A percentile compares a stretch with the other conserved stretches of the same genome.
These are phyloP conservation scores for Ptilorrhoa leucosticta DNA, from an alignment of 2,113 vertebrate genomes.

Conservation along the genomic window DNA sequence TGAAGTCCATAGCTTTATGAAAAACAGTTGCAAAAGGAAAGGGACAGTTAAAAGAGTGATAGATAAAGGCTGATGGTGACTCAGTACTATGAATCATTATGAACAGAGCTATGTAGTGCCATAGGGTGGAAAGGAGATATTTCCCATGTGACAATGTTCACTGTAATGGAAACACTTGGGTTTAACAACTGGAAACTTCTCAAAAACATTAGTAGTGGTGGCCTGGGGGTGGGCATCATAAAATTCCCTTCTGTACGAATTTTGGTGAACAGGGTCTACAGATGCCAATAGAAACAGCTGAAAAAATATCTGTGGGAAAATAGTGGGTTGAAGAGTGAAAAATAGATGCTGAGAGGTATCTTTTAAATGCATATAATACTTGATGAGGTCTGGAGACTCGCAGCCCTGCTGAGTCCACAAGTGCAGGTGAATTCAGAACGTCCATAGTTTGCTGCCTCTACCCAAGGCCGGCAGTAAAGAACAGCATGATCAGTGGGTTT, in stretches of 20 bases:
- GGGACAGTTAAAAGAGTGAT: neutral
- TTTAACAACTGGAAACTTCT: neutral
- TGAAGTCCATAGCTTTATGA: neutral
- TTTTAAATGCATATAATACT: neutral
- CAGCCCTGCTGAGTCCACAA: neutral
- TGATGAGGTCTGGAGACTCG: neutral
- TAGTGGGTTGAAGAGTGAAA: neutral
- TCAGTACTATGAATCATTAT: neutral
- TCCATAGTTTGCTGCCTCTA: neutral
- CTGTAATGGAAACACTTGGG: neutral
- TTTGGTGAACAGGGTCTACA: neutral
- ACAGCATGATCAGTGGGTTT: neutral
- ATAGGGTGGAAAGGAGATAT: neutral
- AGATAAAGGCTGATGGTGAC: neutral
- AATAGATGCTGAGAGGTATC: neutral
- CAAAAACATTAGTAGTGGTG: neutral
- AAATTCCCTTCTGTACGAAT: neutral
- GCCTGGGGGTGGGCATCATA: neutral
- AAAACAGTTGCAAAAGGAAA: neutral
- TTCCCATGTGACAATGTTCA: neutral
- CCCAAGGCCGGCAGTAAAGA: neutral
- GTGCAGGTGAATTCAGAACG: neutral
- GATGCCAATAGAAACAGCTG: accelerated
- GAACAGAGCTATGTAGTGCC: neutral
- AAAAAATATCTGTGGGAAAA: neutral